A percentile compares a stretch with the other conserved stretches of the same genome.
Conservation (phyloP, 1,140 invertebrate species). For the Dufourea novaeangliae region DNA sequence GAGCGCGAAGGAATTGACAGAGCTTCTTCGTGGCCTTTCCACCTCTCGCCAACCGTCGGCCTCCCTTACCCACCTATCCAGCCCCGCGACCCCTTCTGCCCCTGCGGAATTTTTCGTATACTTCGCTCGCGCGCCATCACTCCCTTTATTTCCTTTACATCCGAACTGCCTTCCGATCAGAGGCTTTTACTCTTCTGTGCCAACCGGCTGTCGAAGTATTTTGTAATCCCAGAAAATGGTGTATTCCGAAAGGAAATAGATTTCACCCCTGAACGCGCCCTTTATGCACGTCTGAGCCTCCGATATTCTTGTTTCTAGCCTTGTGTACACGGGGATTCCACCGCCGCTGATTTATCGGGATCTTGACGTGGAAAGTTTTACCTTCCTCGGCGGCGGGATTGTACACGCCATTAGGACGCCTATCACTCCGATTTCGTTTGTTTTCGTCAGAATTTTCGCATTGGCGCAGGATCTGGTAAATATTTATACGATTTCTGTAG, state of each 20-base stretch:
- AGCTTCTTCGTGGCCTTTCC: conserved; percentile 28
- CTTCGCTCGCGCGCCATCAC: conserved; percentile 48
- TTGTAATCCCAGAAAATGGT: conserved; percentile 64
- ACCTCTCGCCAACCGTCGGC: neutral
- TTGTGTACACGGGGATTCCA: neutral
- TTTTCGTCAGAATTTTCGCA: too few relatives aligned
- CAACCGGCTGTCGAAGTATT: conserved; percentile 62
- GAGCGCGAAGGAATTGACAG: conserved; percentile 48
- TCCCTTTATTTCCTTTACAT: conserved; percentile 63
- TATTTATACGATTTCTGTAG: too few relatives aligned
- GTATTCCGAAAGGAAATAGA: conserved; percentile 62
- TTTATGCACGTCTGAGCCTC: conserved; percentile 49
- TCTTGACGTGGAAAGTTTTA: neutral
- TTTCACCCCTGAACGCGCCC: conserved; percentile 51
- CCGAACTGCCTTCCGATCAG: conserved; percentile 55
- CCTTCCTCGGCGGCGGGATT: neutral
- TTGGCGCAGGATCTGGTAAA: too few relatives aligned
- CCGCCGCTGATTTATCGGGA: conserved; percentile 22
- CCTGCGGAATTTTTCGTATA: conserved; percentile 43
- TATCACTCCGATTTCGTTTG: neutral
- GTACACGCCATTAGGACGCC: neutral
- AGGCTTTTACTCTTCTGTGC: conserved; percentile 52
- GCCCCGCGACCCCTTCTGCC: neutral
- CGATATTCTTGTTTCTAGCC: conserved; percentile 47
- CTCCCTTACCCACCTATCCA: neutral